phyloP scores from a whole-genome alignment of 2,113 vertebrate genomes.

The Bubo bubo region DNA sequence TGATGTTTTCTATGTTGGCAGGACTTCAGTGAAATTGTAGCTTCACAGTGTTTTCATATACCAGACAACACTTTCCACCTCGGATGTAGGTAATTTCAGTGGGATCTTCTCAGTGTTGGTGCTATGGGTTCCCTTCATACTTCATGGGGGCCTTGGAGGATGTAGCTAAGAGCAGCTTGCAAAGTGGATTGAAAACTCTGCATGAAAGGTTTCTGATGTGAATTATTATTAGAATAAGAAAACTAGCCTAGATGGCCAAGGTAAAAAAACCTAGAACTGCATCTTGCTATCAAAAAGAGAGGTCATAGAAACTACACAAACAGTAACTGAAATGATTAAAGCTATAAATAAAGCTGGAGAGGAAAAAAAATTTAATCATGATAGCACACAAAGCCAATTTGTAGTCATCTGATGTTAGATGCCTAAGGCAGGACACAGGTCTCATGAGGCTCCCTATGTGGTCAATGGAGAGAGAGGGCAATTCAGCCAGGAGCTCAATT shows the following conservation, averaged over 20 bases:
- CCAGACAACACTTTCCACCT: background rate
- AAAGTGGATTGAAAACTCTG: background rate
- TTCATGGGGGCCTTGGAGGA: background rate
- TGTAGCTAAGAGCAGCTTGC: background rate
- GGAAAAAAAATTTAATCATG: background rate
- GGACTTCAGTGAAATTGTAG: background rate
- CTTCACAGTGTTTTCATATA: background rate
- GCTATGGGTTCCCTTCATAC: background rate
- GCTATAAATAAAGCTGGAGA: slow-evolving; percentile 42
- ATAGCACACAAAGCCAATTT: background rate
- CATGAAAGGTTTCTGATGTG: background rate
- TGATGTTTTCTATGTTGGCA: background rate
- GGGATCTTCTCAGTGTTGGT: background rate
- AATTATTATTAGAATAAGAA: slow-evolving; percentile 12
- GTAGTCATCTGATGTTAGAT: background rate
- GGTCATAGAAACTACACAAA: background rate
- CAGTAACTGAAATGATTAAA: slow-evolving; percentile 48
- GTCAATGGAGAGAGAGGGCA: background rate
- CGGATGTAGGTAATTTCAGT: background rate
- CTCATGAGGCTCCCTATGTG: background rate
- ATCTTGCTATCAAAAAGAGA: background rate
- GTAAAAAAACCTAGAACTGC: background rate
- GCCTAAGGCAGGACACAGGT: slow-evolving; percentile 6
- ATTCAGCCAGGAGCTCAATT: slow-evolving; percentile 17
- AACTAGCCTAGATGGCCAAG: background rate